Evolutionary conservation across 2,797 vertebrate genomes (phyloP).

Genomic region (Myotis daubentonii): DNA sequence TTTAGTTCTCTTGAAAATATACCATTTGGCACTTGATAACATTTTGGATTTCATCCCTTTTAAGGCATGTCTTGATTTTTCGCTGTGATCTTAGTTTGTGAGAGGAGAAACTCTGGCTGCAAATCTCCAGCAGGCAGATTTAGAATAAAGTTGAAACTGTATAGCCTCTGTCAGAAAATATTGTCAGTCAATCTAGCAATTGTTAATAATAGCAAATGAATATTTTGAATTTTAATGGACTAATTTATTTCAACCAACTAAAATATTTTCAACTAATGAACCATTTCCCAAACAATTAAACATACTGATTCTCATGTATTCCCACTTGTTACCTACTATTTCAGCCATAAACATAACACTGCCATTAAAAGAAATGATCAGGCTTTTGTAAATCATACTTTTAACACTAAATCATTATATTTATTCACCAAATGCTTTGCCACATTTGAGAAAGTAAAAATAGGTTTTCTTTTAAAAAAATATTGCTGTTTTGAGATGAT

Average conservation of each 20-base stretch:
- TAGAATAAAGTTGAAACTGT: neutral
- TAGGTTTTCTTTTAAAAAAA: constrained; percentile 67
- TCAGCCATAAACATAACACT: constrained; percentile 53
- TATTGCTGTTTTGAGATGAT: constrained; percentile 80
- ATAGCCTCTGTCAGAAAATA: neutral
- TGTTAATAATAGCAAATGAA: constrained; percentile 47
- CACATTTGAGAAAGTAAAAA: constrained; percentile 69
- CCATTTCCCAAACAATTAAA: constrained; percentile 59
- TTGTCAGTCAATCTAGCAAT: constrained; percentile 21
- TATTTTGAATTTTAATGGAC: constrained; percentile 55
- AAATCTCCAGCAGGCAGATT: neutral
- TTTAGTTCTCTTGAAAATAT: neutral
- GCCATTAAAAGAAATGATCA: constrained; percentile 8
- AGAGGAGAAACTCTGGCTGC: neutral
- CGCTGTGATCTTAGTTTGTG: neutral
- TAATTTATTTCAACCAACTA: constrained; percentile 55
- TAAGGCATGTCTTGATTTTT: constrained; percentile 46
- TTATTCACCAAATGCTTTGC: constrained; percentile 53
- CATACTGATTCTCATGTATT: constrained; percentile 40
- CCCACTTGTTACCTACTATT: neutral
- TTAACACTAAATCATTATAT: constrained; percentile 23
- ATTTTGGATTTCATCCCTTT: neutral
- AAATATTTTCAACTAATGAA: constrained; percentile 65
- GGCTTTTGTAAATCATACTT: constrained; percentile 33
- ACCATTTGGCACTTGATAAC: neutral